phyloP scores from a whole-genome alignment of 2,888 invertebrate genomes.

The Trachelus tabidus region DNA sequence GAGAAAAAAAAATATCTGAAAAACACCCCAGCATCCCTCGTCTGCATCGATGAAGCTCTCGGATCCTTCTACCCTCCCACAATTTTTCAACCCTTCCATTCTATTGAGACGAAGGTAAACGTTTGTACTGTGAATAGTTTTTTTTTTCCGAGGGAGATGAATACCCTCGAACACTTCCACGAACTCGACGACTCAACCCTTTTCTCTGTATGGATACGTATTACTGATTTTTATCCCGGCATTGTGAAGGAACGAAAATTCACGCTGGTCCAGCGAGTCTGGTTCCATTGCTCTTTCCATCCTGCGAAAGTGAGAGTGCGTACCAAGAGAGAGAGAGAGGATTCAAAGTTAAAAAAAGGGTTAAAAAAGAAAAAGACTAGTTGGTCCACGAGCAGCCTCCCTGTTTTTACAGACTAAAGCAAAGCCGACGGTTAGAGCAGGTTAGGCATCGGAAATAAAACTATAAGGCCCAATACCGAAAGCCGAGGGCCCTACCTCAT shows the following conservation, averaged over 20 bases:
- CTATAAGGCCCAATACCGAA: neutral
- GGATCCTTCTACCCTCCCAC: neutral
- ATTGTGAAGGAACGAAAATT: constrained; percentile 39
- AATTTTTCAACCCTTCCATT: neutral
- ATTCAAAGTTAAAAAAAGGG: constrained; percentile 12
- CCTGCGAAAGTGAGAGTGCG: neutral
- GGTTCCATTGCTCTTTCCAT: neutral
- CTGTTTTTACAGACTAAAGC: neutral
- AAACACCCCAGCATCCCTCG: neutral
- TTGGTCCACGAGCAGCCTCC: neutral
- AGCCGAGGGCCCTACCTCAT: neutral
- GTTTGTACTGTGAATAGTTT: neutral
- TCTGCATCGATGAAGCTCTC: neutral
- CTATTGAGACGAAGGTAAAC: neutral
- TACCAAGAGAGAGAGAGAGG: too few species aligned
- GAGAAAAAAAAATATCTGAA: neutral
- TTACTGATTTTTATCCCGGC: constrained; percentile 29
- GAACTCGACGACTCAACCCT: constrained; percentile 28
- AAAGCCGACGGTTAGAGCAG: neutral
- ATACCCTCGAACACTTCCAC: neutral
- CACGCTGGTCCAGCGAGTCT: constrained; percentile 27
- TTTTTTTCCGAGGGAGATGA: neutral
- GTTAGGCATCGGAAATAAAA: neutral
- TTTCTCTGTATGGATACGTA: constrained; percentile 27
- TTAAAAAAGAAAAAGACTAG: constrained; percentile 6